Percentiles rank a stretch among this genome's conserved stretches.
These are phyloP conservation scores for Xylocampa areola DNA, from an alignment of 2,888 invertebrate genomes.

Conservation along the genomic window DNA sequence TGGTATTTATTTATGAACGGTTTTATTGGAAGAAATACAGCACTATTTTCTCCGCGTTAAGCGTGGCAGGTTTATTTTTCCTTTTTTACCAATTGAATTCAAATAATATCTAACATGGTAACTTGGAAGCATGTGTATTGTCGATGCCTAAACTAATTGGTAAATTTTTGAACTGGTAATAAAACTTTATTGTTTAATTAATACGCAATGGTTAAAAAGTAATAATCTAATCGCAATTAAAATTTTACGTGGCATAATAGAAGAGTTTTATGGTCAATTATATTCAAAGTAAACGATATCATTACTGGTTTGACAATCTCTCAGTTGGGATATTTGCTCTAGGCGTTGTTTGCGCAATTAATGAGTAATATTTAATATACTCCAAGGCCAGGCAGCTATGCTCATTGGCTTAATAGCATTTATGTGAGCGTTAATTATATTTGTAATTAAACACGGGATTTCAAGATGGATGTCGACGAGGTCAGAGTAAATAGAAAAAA, in stretches of 20 bases:
- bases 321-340: slow-evolving; percentile 35
- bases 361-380: slow-evolving; percentile 54
- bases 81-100: no score
- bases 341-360: slow-evolving; percentile 58
- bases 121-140: no score
- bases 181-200: neutral
- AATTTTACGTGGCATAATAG: slow-evolving; percentile 9
- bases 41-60: no score
- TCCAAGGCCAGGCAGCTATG: slow-evolving; percentile 59
- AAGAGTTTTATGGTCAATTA: slow-evolving; percentile 32
- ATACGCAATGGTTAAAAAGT: neutral
- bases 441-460: slow-evolving; percentile 57
- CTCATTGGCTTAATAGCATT: slow-evolving; percentile 53
- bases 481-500: no score
- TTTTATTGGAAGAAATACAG: no score
- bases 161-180: no score
- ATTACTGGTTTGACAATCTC: slow-evolving; percentile 40
- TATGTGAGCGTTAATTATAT: slow-evolving; percentile 60
- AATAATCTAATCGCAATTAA: no score
- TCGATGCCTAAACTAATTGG: no score
- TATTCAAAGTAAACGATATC: slow-evolving; percentile 28
- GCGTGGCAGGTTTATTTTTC: no score
- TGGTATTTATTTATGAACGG: no score
- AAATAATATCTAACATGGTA: no score
- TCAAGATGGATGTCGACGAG: slow-evolving; percentile 48